Evolutionary conservation across 2,888 invertebrate genomes (phyloP).

Genomic region (Branchipolynoe longqiensis): DNA sequence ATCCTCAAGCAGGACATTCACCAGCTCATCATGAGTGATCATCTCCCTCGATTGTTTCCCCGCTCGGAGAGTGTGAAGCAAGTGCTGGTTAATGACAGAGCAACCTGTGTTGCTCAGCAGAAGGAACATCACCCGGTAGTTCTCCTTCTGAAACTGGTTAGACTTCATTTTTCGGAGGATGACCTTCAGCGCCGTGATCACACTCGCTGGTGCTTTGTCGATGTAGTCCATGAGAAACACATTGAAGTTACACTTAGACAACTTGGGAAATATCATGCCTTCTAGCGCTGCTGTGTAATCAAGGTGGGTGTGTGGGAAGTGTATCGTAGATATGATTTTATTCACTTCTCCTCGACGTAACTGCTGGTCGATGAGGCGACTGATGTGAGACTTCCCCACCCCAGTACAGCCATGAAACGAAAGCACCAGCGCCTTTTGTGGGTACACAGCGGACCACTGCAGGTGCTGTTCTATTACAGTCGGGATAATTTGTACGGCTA

Average conservation of each 20-base stretch:
- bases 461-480: background rate
- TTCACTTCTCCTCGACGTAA: conserved; percentile 77
- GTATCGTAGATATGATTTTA: conserved; percentile 72
- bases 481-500: conserved; percentile 70
- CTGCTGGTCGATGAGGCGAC: conserved; percentile 88
- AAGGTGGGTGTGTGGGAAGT: conserved; percentile 71
- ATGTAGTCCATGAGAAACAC: conserved; percentile 78
- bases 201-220: conserved; percentile 73
- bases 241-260: conserved; percentile 72
- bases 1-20: conserved; percentile 37
- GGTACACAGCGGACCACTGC: background rate
- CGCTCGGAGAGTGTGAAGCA: conserved; percentile 30
- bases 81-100: conserved; percentile 57
- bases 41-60: conserved; percentile 57
- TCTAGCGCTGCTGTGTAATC: conserved; percentile 66
- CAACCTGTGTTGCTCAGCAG: conserved; percentile 65
- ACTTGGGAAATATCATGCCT: conserved; percentile 72
- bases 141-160: conserved; percentile 66
- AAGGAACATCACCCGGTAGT: conserved; percentile 61
- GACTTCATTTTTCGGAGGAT: conserved; percentile 66
- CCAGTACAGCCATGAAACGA: conserved; percentile 80
- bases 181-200: conserved; percentile 69
- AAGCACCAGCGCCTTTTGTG: conserved; percentile 70
- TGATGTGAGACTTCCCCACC: conserved; percentile 92
- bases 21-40: conserved; percentile 37